Conservation (phyloP, 2,888 invertebrate genomes). For the Cabera pusaria region DNA sequence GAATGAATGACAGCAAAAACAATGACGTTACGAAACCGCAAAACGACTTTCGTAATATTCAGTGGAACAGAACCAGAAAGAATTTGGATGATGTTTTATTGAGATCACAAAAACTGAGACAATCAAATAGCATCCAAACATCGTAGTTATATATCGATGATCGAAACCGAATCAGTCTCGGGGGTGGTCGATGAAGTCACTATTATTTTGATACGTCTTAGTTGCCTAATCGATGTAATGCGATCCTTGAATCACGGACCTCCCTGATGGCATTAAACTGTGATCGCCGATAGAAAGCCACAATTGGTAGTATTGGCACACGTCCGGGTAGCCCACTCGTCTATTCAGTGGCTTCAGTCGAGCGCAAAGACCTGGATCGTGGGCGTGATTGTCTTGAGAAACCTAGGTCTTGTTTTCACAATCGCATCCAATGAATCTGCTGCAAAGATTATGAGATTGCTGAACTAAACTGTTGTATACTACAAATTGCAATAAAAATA, state of each 20-base stretch:
- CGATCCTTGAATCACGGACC: constrained; percentile 47
- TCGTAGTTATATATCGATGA: too few species aligned
- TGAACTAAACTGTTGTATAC: too few species aligned
- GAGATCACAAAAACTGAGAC: too few species aligned
- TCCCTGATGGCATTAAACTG: constrained; percentile 47
- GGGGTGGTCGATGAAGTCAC: constrained; percentile 24
- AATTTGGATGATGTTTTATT: too few species aligned
- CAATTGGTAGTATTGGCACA: constrained; percentile 55
- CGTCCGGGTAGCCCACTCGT: constrained; percentile 61
- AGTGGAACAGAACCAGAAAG: too few species aligned
- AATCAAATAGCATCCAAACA: too few species aligned
- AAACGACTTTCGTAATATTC: too few species aligned
- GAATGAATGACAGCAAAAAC: constrained; percentile 12
- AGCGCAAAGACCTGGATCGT: constrained; percentile 66
- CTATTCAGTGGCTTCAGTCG: constrained; percentile 51
- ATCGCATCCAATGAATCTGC: too few species aligned
- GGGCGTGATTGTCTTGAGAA: constrained; percentile 54
- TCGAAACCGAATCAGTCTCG: constrained; percentile 16
- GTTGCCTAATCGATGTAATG: constrained; percentile 27
- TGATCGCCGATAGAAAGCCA: constrained; percentile 73
- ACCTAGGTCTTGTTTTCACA: constrained; percentile 19
- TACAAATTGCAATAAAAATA: too few species aligned
- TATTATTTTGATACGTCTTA: constrained; percentile 23
- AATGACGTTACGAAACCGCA: constrained; percentile 17
- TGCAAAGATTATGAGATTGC: too few species aligned